Conservation (phyloP, 2,797 vertebrate species). For the Nasua narica region DNA sequence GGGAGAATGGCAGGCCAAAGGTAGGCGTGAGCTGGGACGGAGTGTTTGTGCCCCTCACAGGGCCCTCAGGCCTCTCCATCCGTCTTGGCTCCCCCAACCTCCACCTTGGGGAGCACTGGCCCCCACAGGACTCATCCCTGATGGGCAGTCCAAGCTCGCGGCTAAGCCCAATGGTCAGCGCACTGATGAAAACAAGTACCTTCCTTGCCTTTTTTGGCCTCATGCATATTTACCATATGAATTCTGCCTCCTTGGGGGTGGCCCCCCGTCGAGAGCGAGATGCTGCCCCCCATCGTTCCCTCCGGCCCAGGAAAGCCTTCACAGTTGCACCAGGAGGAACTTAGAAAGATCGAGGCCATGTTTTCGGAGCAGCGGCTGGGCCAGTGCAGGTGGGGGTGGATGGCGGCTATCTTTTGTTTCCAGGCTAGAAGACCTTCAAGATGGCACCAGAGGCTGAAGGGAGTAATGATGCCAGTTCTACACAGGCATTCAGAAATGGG, state of each 20-base stretch:
- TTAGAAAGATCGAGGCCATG: not conserved
- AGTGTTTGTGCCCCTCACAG: conserved; percentile 31
- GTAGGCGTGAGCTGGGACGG: not conserved
- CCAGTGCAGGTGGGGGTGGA: not conserved
- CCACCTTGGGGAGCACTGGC: conserved; percentile 49
- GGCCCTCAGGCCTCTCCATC: conserved; percentile 63
- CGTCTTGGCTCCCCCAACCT: conserved; percentile 54
- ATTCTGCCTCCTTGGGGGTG: conserved; percentile 68
- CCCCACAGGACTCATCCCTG: conserved; percentile 67
- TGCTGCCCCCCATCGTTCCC: accelerated
- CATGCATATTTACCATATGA: conserved; percentile 73
- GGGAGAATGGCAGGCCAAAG: not conserved
- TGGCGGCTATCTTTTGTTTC: not conserved
- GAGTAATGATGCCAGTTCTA: not conserved
- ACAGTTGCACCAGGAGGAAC: not conserved
- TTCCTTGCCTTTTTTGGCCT: conserved; percentile 68
- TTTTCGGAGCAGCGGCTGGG: not conserved
- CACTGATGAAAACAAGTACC: conserved; percentile 61
- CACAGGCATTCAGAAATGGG: not conserved
- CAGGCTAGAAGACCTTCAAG: not conserved
- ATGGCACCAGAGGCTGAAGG: not conserved
- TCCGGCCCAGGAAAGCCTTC: not conserved
- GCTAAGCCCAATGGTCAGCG: conserved; percentile 67
- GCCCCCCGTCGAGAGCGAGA: conserved; percentile 54
- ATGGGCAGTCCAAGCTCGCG: conserved; percentile 43